A percentile compares a stretch with the other conserved stretches of the same genome.
phyloP scores from a whole-genome alignment of 2,797 vertebrate genomes.

The Coregonus suidteri region DNA sequence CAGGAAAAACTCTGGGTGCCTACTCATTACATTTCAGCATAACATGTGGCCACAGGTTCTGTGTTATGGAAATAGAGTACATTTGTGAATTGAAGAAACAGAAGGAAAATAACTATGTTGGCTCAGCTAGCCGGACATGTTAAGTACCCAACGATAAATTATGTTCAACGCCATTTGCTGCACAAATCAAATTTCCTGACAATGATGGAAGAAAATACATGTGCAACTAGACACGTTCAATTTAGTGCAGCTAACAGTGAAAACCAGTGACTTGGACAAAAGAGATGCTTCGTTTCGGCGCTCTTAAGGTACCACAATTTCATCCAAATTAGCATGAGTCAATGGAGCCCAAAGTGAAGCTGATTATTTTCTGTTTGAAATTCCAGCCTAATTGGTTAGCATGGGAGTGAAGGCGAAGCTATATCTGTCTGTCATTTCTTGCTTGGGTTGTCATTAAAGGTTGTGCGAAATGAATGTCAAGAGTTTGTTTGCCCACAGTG shows the following conservation, averaged over 20 bases:
- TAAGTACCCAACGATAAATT: constrained; percentile 17
- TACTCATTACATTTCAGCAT: constrained; percentile 7
- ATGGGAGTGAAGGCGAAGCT: constrained; percentile 40
- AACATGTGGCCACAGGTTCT: not conserved
- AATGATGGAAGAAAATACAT: not conserved
- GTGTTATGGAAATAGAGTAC: not conserved
- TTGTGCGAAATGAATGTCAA: constrained; percentile 54
- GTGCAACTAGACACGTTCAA: not conserved
- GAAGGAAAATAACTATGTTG: not conserved
- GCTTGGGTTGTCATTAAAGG: constrained; percentile 54
- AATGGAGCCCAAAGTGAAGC: constrained; percentile 38
- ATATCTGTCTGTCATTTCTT: constrained; percentile 56
- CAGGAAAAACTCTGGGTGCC: not conserved
- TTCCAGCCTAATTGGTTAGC: constrained; percentile 37
- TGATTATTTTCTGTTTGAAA: constrained; percentile 39
- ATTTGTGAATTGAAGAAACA: not conserved
- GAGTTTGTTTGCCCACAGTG: constrained; percentile 50
- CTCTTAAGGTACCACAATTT: constrained; percentile 6
- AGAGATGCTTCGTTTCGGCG: not conserved
- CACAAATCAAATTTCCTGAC: not conserved
- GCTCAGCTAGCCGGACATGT: constrained; percentile 6
- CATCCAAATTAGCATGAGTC: constrained; percentile 30
- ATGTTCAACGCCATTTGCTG: not conserved
- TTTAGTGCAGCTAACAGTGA: not conserved
- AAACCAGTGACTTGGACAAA: constrained; percentile 1